A percentile compares a stretch with the other conserved stretches of the same genome.
These are phyloP conservation scores for Phyllostomus hastatus DNA, from an alignment of 2,113 vertebrate species.

Conservation along the genomic window DNA sequence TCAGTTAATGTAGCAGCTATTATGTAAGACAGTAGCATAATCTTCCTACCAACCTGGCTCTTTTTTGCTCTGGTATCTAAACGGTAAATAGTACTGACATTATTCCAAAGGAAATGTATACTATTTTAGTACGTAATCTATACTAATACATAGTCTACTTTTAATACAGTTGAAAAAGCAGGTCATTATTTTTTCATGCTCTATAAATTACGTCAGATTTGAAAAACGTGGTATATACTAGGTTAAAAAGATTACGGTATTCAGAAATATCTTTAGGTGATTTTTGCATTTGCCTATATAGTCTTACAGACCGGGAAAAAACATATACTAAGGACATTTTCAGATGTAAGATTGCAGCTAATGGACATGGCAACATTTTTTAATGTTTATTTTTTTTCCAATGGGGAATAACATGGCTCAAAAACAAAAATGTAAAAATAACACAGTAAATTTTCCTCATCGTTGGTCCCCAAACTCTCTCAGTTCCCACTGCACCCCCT, in stretches of 20 bases:
- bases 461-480: not conserved
- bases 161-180: constrained; percentile 10
- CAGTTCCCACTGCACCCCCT: not conserved
- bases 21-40: not conserved
- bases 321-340: not conserved
- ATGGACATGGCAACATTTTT: not conserved
- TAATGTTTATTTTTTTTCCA: not conserved
- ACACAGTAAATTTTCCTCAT: not conserved
- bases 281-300: not conserved
- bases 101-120: not conserved
- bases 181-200: not conserved
- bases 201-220: not conserved
- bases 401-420: not conserved
- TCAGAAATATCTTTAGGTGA: not conserved
- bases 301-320: not conserved
- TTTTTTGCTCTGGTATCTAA: not conserved
- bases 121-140: not conserved
- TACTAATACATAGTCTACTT: not conserved
- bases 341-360: not conserved
- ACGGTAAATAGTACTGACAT: not conserved
- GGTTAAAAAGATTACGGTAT: not conserved
- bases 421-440: not conserved
- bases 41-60: not conserved
- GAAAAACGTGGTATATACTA: not conserved
- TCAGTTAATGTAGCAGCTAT: not conserved